Conservation (phyloP, 2,113 vertebrate genomes). For the Rhipidura dahli region DNA sequence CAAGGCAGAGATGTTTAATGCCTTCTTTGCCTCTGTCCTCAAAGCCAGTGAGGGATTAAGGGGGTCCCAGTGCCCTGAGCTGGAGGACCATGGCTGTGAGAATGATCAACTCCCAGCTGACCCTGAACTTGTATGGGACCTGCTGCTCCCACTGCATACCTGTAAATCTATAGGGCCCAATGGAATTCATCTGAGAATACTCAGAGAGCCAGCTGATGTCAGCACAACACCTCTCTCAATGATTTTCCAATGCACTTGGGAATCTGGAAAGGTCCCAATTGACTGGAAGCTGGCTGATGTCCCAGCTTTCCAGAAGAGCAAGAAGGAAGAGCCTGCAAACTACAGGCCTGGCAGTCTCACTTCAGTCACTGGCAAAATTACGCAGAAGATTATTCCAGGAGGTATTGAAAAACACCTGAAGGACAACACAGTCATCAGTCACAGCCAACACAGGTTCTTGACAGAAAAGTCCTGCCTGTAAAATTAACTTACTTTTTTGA, state of each 20-base stretch:
- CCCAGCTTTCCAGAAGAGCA: not conserved
- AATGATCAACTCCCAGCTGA: not conserved
- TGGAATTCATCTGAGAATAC: not conserved
- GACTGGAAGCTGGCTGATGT: not conserved
- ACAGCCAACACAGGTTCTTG: not conserved
- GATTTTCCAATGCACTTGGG: not conserved
- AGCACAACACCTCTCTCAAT: accelerated
- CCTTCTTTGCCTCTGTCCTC: not conserved
- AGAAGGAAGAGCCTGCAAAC: not conserved
- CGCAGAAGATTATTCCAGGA: not conserved
- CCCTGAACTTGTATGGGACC: no score
- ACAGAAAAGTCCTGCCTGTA: not conserved
- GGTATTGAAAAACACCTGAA: not conserved
- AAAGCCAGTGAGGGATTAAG: not conserved
- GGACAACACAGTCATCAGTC: not conserved
- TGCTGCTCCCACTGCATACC: not conserved
- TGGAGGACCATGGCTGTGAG: not conserved
- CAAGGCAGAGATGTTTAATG: not conserved
- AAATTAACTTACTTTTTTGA: not conserved
- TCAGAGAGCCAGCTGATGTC: not conserved
- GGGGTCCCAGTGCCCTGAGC: no score
- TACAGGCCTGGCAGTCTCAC: not conserved
- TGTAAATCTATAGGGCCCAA: no score
- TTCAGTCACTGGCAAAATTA: not conserved
- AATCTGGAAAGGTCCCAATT: not conserved